Evolutionary conservation across 1,140 invertebrate species (phyloP).

Genomic region (Drosophila asahinai): DNA sequence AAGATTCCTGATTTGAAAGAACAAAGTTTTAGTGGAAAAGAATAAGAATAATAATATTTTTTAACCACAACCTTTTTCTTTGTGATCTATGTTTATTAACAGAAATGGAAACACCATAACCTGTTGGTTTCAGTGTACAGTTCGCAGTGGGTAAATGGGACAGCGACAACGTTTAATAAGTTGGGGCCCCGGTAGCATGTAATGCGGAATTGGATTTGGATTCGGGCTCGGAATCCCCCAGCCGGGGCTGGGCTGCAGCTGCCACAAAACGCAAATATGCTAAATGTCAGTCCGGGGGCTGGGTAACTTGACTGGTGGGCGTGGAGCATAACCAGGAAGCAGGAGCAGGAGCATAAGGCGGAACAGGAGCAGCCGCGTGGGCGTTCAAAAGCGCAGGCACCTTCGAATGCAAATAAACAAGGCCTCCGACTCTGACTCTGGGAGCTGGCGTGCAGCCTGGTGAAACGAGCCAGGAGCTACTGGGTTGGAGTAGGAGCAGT

Average conservation of each 20-base stretch:
- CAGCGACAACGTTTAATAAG: slow-evolving; percentile 83
- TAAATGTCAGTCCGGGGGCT: slow-evolving; percentile 68
- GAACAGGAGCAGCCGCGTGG: slow-evolving; percentile 2
- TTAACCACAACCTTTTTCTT: too few species aligned
- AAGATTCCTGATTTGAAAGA: too few species aligned
- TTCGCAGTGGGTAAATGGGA: slow-evolving; percentile 77
- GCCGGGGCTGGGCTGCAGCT: slow-evolving; percentile 46
- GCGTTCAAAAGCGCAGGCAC: slow-evolving; percentile 65
- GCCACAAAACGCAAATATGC: slow-evolving; percentile 82
- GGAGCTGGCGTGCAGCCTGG: slow-evolving; percentile 65
- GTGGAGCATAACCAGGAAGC: slow-evolving; percentile 4
- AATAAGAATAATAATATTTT: background rate
- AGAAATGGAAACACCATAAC: background rate
- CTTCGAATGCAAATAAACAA: slow-evolving; percentile 68
- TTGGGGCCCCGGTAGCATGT: slow-evolving; percentile 75
- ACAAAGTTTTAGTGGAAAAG: background rate
- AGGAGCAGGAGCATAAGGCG: background rate
- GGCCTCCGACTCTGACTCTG: slow-evolving; percentile 44
- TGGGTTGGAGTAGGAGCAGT: slow-evolving; percentile 6
- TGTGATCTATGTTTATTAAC: too few species aligned
- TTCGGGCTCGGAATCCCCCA: slow-evolving; percentile 44
- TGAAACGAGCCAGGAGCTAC: slow-evolving; percentile 37
- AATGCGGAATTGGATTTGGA: slow-evolving; percentile 81
- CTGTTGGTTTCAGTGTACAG: slow-evolving; percentile 14
- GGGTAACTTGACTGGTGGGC: slow-evolving; percentile 38